Percentiles rank a stretch among this genome's conserved stretches.
Conservation (phyloP, 2,113 vertebrate species). For the Oplegnathus fasciatus region DNA sequence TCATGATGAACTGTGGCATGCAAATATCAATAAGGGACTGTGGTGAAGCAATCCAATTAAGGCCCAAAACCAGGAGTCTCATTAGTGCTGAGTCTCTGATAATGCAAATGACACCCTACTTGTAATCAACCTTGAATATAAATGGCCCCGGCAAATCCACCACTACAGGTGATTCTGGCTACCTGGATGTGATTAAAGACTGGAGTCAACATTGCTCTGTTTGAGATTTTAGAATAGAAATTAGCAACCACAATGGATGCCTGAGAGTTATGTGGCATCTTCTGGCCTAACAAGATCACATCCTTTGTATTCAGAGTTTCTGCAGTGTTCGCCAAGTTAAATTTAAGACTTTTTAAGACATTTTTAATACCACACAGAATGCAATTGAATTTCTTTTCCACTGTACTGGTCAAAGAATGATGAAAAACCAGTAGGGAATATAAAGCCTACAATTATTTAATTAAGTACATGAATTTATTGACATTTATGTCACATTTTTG, state of each 20-base stretch:
- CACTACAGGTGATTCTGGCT: conserved; percentile 76
- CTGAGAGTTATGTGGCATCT: no score
- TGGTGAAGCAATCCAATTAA: conserved; percentile 87
- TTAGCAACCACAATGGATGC: no score
- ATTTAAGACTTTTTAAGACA: not conserved
- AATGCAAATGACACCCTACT: conserved; percentile 84
- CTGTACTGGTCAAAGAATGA: not conserved
- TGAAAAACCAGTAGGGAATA: not conserved
- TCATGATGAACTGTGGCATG: conserved; percentile 87
- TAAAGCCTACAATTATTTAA: not conserved
- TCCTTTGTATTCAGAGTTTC: not conserved
- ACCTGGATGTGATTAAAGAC: conserved; percentile 71
- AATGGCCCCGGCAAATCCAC: conserved; percentile 74
- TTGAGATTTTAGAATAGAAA: conserved; percentile 57
- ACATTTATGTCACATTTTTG: not conserved
- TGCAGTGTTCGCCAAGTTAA: not conserved
- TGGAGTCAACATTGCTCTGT: conserved; percentile 45
- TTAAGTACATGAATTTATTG: not conserved
- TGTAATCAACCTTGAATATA: conserved; percentile 84
- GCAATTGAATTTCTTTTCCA: not conserved
- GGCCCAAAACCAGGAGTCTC: conserved; percentile 83
- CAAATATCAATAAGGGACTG: conserved; percentile 87
- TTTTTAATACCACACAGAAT: not conserved
- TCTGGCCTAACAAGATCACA: not conserved
- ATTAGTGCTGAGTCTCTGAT: conserved; percentile 85